Evolutionary conservation across 2,888 invertebrate species (phyloP), one percentile per base, ranked within the genome.

Genomic region (Helleia helle): DNA sequence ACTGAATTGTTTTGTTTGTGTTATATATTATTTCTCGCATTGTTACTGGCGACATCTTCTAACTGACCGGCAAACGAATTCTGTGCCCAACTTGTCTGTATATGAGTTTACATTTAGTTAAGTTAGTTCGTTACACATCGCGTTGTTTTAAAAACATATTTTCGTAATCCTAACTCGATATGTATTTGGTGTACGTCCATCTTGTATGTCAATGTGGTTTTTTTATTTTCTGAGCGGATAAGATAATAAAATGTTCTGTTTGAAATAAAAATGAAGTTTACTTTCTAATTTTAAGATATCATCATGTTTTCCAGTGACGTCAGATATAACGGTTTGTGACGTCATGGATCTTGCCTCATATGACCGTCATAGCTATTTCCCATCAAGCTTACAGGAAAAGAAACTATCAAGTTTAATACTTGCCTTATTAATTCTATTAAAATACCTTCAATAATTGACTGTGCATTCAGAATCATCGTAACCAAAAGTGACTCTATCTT

Each of bases 181-280:
- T 81, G 77, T 77, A 72, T 71, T 79, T 80, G 81, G 80, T 83
- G 83, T 83, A 80, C 83, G 80, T 80, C 80, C 83, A 83, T 71
- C 74, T 63, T 81, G 79, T 81, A 81, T 83, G 79, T 83, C 80
- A 77, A 75, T 77, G 83, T 84, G 80, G 80, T 81, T 74, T 75
- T 77, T 71, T 76, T 79, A 74, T 74, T 76, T 70, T 76, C 72
- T 79, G 72, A 80, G 81, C 80, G 83, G 79, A 81, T 83, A 80
- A 77, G 80, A 76, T 72, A 83, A 84, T 84, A 81, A 84, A 84
- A 83, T 84, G 84, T 84, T 84, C 83, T 84, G 83, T 84, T 84
- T 84, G 75, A 71, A 79, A 77, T 80, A 71, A 67, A 52, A 52
- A 50, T 61, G 71, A 55, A 63, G 73, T 84, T 83, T 81, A 52